These are phyloP conservation scores for Melipona quadrifasciata DNA, from an alignment of 1,140 invertebrate genomes.

Conservation along the genomic window DNA sequence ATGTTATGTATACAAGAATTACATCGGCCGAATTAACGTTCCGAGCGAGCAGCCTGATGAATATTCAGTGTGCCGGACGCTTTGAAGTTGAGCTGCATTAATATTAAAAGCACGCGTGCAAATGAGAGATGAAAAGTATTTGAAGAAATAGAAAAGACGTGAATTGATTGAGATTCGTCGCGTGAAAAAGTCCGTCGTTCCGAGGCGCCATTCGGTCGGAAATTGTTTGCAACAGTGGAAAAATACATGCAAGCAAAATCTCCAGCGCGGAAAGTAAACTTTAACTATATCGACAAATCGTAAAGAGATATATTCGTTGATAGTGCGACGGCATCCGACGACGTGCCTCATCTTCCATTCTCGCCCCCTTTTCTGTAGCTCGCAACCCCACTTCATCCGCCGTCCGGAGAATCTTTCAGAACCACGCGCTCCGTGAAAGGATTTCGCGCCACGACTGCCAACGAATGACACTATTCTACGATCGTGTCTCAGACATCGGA, in stretches of 20 bases:
- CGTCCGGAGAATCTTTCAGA: not conserved
- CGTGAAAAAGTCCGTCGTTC: not conserved
- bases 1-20: not conserved
- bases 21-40: not conserved
- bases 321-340: not conserved
- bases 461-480: not conserved
- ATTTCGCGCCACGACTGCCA: not conserved
- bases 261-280: not conserved
- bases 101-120: not conserved
- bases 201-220: not conserved
- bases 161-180: not conserved
- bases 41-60: not conserved
- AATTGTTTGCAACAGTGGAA: not conserved
- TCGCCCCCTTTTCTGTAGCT: not conserved
- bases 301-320: not conserved
- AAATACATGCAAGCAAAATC: not conserved
- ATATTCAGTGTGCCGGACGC: constrained; percentile 1
- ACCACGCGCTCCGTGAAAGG: constrained; percentile 6
- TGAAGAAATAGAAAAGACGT: not conserved
- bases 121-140: not conserved
- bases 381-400: not conserved
- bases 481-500: not conserved
- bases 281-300: not conserved
- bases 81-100: not conserved
- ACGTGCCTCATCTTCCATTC: not conserved